These are phyloP conservation scores for Anisognathus igniventris DNA, from an alignment of 2,797 vertebrate species.

Conservation along the genomic window DNA sequence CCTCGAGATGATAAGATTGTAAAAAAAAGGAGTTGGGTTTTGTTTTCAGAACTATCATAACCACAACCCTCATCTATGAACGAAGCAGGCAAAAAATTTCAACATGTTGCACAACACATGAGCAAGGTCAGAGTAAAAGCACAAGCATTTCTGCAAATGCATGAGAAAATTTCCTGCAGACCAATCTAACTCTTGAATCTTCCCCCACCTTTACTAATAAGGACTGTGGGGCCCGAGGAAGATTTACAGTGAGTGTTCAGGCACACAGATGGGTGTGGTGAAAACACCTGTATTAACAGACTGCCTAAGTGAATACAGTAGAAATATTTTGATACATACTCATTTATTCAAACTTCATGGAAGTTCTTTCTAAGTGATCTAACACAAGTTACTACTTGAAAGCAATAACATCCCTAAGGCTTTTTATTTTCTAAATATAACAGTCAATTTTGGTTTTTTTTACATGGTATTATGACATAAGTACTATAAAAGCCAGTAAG, in stretches of 20 bases:
- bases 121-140: background rate
- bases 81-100: background rate
- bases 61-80: background rate
- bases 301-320: background rate
- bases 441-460: background rate
- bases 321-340: background rate
- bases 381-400: background rate
- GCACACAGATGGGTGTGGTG: background rate
- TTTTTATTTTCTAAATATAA: constrained; percentile 20
- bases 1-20: background rate
- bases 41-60: background rate
- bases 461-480: background rate
- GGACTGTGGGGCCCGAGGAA: background rate
- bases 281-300: background rate
- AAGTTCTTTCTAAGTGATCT: background rate
- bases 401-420: background rate
- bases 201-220: background rate
- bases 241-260: background rate
- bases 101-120: accelerated
- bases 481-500: background rate
- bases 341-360: background rate
- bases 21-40: background rate
- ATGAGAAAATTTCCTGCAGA: background rate
- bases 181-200: background rate
- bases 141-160: background rate